Percentiles rank a stretch among this genome's conserved stretches.
Evolutionary conservation across 2,888 invertebrate genomes (phyloP).

Genomic region (Liposcelis brunnea): DNA sequence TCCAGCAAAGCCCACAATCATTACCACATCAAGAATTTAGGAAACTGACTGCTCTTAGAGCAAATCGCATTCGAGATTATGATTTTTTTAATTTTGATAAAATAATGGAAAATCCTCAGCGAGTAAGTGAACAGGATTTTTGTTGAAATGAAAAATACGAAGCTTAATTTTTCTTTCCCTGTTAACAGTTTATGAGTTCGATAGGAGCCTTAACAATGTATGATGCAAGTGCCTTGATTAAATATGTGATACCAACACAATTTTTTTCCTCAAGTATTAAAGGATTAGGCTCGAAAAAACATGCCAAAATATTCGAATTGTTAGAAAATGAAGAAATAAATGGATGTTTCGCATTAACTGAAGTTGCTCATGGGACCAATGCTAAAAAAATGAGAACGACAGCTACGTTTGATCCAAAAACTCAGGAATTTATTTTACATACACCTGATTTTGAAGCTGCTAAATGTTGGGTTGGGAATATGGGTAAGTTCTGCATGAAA

Average conservation of each 20-base stretch:
- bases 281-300: slow-evolving; percentile 14
- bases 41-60: slow-evolving; percentile 13
- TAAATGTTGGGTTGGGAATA: slow-evolving; percentile 70
- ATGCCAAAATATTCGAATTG: slow-evolving; percentile 10
- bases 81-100: slow-evolving; percentile 1
- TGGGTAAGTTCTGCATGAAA: slow-evolving; percentile 2
- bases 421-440: slow-evolving; percentile 52
- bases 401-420: slow-evolving; percentile 59
- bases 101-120: slow-evolving; percentile 4
- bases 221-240: slow-evolving; percentile 13
- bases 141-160: background rate
- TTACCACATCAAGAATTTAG: slow-evolving; percentile 25
- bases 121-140: background rate
- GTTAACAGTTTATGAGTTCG: slow-evolving; percentile 12
- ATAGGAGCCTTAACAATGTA: slow-evolving; percentile 13
- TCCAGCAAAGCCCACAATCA: slow-evolving; percentile 22
- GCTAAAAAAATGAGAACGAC: slow-evolving; percentile 72
- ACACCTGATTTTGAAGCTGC: slow-evolving; percentile 61
- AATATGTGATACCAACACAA: slow-evolving; percentile 14
- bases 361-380: slow-evolving; percentile 74
- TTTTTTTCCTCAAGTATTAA: slow-evolving; percentile 14
- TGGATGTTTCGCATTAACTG: slow-evolving; percentile 73
- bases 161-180: background rate
- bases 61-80: slow-evolving; percentile 2
- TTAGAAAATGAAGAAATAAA: slow-evolving; percentile 9